A percentile compares a stretch with the other conserved stretches of the same genome.
Evolutionary conservation across 2,888 invertebrate genomes (phyloP).

Genomic region (Hydrotaea diabolus): DNA sequence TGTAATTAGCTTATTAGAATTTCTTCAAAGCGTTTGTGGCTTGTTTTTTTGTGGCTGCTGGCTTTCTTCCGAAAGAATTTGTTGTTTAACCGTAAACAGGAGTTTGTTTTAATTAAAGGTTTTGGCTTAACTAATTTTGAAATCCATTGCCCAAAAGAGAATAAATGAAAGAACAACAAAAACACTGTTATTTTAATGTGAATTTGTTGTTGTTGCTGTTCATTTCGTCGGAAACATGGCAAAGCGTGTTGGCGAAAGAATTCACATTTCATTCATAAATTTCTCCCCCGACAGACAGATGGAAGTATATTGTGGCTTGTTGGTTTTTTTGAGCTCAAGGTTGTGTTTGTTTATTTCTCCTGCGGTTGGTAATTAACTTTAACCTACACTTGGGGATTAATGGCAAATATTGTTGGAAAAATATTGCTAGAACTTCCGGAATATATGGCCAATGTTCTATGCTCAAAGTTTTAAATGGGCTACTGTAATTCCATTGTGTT

Average conservation of each 20-base stretch:
- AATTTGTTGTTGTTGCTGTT: background rate
- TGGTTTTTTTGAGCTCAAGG: background rate
- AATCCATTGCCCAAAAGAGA: background rate
- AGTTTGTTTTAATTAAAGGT: slow-evolving; percentile 49
- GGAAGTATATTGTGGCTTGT: background rate
- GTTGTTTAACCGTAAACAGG: slow-evolving; percentile 34
- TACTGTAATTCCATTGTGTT: too few relatives aligned
- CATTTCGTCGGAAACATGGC: background rate
- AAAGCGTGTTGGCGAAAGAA: background rate
- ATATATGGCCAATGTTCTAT: background rate
- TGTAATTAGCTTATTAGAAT: slow-evolving; percentile 42
- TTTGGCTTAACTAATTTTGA: slow-evolving; percentile 19
- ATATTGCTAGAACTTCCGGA: background rate
- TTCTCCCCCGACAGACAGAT: background rate
- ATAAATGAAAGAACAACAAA: background rate
- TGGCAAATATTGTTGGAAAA: background rate
- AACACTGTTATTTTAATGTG: slow-evolving; percentile 44
- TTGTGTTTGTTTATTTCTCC: too few relatives aligned
- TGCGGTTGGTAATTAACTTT: background rate
- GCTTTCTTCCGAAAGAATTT: slow-evolving; percentile 3
- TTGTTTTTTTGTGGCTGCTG: background rate
- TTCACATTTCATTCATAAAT: slow-evolving; percentile 8
- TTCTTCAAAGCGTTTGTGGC: background rate
- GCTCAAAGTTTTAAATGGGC: too few relatives aligned
- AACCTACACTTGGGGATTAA: background rate